Conservation (phyloP, 92 coral and sea anemone species). For the Epizoanthus illoricatus region DNA sequence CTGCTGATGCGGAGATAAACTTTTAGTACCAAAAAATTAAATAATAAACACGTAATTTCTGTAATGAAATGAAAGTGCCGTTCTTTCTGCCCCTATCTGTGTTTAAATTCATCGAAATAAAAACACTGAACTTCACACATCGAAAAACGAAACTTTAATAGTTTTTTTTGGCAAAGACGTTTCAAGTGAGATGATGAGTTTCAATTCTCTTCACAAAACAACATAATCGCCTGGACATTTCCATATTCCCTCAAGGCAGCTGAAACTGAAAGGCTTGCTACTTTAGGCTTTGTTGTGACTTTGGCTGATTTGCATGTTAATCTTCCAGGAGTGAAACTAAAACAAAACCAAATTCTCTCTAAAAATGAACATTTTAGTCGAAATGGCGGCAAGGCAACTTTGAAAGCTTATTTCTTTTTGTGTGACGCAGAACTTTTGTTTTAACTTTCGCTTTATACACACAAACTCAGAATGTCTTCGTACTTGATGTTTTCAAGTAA, state of each 20-base stretch:
- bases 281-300: constrained; percentile 30
- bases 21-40: constrained; percentile 11
- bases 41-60: constrained; percentile 25
- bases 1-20: constrained; percentile 12
- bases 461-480: constrained; percentile 1
- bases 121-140: not conserved
- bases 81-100: constrained; percentile 29
- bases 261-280: constrained; percentile 24
- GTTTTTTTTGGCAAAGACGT: not conserved
- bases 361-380: constrained; percentile 14
- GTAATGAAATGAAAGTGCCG: constrained; percentile 36
- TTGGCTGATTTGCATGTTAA: constrained; percentile 32
- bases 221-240: constrained; percentile 24
- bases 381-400: not conserved
- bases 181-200: not conserved
- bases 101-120: constrained; percentile 9
- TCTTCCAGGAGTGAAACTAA: not conserved
- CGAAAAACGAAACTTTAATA: constrained; percentile 21
- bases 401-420: constrained; percentile 1
- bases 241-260: constrained; percentile 37
- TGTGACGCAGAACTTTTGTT: not conserved
- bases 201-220: constrained; percentile 12
- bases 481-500: constrained; percentile 11
- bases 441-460: constrained; percentile 9
- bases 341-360: constrained; percentile 7